Percentiles rank a stretch among this genome's conserved stretches.
These are phyloP conservation scores for Thinocorus orbignyianus DNA, from an alignment of 2,113 vertebrate species.

Conservation along the genomic window DNA sequence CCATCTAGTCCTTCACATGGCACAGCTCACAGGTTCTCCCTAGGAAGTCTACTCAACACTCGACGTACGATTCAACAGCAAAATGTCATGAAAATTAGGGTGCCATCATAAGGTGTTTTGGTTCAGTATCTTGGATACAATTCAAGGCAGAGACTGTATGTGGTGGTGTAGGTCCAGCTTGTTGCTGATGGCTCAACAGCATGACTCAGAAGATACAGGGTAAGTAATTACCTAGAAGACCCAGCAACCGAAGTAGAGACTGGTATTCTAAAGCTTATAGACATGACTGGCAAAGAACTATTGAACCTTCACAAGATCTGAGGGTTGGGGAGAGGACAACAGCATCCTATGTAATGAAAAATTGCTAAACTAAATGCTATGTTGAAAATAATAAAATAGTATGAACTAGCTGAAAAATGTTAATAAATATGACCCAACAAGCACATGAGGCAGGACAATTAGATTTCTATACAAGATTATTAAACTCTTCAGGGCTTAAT, in stretches of 20 bases:
- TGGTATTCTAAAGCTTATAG: neutral
- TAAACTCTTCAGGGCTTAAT: neutral
- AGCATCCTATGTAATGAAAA: neutral
- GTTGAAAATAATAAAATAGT: neutral
- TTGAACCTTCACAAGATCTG: neutral
- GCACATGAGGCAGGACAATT: neutral
- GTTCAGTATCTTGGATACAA: neutral
- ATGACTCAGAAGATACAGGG: neutral
- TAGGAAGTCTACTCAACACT: neutral
- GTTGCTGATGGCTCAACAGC: neutral
- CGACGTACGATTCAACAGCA: neutral
- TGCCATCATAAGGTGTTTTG: neutral
- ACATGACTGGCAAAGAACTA: neutral
- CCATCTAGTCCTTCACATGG: neutral
- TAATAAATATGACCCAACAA: neutral
- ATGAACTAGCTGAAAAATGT: neutral
- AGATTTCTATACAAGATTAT: neutral
- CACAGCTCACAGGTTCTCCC: neutral
- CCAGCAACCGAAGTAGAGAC: neutral
- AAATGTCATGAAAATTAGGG: neutral
- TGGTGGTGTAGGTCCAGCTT: too few relatives aligned
- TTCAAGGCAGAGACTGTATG: neutral
- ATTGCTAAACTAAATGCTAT: neutral
- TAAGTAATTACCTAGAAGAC: neutral
- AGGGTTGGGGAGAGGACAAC: neutral